Evolutionary conservation across 2,113 vertebrate genomes (phyloP), one percentile per base, ranked within the genome.

Genomic region (Jacana jacana): DNA sequence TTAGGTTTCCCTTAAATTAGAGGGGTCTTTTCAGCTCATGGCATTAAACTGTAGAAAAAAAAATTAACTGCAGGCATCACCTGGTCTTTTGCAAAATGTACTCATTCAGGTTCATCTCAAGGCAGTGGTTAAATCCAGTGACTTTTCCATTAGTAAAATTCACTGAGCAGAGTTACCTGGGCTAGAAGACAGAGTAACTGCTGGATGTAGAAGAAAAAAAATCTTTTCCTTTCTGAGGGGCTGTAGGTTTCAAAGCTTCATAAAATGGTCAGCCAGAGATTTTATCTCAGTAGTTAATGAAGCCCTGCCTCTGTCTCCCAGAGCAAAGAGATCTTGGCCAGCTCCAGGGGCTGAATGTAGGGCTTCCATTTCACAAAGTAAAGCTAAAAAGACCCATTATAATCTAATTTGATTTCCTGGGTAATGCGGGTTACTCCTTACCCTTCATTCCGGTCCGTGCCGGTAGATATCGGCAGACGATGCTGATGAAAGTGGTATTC

Each of bases 271-370:
- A 84, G 81, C 37, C 80, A 96, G 35, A 91, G 93, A 96, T 88
- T 93, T 93, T 93, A 95, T 91, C 91, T 78, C 39, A 25, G 51
- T 63, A 71, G 42, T 88, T 86, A 85, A 82, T 46, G 58, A 94
- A 91, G 48, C 68, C 35, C 90, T 80, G 82, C 60, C 55, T 88
- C 44, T 76, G 64, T 60, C 61, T 79, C 49, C 30, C 55, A 97
- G 78, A 88, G 68, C 68, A 85, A 73, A 88, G 91, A 71, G 8
- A 61, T 88, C 77, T 71, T 86, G 72, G 76, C 69, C 77, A 86
- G 61, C 60, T 88, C 15, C 78, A 60, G 22, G 15, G 42, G 30
- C 71, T 95, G 48, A 96, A 90, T 60, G 24, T 31, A 86, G 27
- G 48, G 35, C 88, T 92, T 94, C 39, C 31, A 72, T 64, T 93